A percentile compares a stretch with the other conserved stretches of the same genome.
Evolutionary conservation across 2,888 invertebrate species (phyloP).

Genomic region (Oscheius sp.): DNA sequence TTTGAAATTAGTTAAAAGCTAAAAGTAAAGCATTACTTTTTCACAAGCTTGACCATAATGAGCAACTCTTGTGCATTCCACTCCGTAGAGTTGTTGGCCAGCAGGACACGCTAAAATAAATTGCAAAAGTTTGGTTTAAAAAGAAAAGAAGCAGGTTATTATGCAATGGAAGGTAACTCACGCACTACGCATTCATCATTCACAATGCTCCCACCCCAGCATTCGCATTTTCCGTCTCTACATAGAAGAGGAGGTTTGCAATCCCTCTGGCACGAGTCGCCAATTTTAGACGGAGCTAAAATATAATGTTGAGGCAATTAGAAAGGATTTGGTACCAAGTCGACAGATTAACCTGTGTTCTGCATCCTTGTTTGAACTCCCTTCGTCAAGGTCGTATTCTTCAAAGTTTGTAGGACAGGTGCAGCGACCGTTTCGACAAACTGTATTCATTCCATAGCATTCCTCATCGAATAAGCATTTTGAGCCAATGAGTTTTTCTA

Average conservation of each 20-base stretch:
- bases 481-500: slow-evolving; percentile 68
- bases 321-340: slow-evolving; percentile 62
- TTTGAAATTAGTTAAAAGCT: background rate
- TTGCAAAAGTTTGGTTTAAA: background rate
- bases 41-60: slow-evolving; percentile 66
- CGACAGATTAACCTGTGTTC: slow-evolving; percentile 55
- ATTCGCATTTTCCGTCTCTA: slow-evolving; percentile 69
- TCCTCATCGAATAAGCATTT: slow-evolving; percentile 69
- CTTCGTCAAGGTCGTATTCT: slow-evolving; percentile 64
- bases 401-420: slow-evolving; percentile 70
- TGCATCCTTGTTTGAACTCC: slow-evolving; percentile 38
- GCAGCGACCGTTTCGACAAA: slow-evolving; percentile 65
- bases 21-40: slow-evolving; percentile 34
- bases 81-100: slow-evolving; percentile 68
- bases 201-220: slow-evolving; percentile 69
- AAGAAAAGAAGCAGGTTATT: background rate
- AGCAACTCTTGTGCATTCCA: slow-evolving; percentile 66
- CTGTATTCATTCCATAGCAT: slow-evolving; percentile 70
- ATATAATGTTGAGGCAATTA: too few relatives aligned
- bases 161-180: slow-evolving; percentile 60
- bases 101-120: slow-evolving; percentile 62
- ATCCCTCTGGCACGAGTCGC: slow-evolving; percentile 68
- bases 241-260: slow-evolving; percentile 70
- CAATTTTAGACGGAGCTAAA: slow-evolving; percentile 68
- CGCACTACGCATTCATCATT: slow-evolving; percentile 68